Evolutionary conservation across 2,113 vertebrate genomes (phyloP).

Genomic region (Craseonycteris thonglongyai): DNA sequence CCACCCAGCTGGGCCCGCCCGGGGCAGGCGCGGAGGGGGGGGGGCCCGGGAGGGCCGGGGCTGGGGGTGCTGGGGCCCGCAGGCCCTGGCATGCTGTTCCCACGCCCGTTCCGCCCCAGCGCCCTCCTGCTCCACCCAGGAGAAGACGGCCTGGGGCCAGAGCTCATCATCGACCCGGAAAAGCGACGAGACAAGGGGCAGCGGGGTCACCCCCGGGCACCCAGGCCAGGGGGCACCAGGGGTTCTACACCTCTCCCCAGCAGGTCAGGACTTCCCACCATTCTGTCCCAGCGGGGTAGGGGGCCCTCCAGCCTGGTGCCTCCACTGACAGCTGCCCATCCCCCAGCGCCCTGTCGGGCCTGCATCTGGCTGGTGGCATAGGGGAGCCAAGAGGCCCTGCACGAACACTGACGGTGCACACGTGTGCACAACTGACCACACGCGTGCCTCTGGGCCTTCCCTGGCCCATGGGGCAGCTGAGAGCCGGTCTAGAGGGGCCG

Average conservation of each 20-base stretch:
- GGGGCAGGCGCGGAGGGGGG: not conserved
- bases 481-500: not conserved
- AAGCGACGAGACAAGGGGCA: not conserved
- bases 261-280: not conserved
- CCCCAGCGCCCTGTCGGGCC: not conserved
- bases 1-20: not conserved
- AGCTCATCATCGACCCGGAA: not conserved
- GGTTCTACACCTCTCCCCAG: not conserved
- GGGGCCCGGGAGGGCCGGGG: not conserved
- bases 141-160: not conserved
- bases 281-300: not conserved
- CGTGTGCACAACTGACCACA: not conserved
- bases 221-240: not conserved
- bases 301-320: not conserved
- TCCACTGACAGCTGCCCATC: not conserved
- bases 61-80: not conserved
- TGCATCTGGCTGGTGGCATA: not conserved
- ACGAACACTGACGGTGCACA: fast-evolving
- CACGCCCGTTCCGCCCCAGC: conserved; percentile 67
- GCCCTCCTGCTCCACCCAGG: conserved; percentile 59
- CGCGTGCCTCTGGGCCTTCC: not conserved
- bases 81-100: conserved; percentile 44
- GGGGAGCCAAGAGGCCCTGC: not conserved
- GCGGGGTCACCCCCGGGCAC: not conserved
- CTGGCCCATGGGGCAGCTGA: too few relatives aligned